These are phyloP conservation scores for Plagodis dolabraria DNA, from an alignment of 2,888 invertebrate genomes.

Conservation along the genomic window DNA sequence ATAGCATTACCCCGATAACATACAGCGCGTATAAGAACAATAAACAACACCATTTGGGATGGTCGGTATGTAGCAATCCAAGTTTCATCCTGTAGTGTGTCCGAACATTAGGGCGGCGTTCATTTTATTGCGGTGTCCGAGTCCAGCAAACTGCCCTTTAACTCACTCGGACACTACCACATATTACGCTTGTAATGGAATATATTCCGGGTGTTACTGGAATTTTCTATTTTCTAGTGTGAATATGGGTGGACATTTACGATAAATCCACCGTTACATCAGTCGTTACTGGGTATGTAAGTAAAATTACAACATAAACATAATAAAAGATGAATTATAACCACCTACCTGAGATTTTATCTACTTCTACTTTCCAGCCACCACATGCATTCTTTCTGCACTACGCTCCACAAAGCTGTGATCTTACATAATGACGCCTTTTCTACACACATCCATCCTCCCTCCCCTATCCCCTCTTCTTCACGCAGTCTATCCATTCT, in stretches of 20 bases:
- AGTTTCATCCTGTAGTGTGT: constrained; percentile 43
- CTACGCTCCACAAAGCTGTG: no score
- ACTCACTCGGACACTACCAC: constrained; percentile 43
- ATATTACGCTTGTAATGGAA: constrained; percentile 42
- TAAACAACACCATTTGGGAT: constrained; percentile 27
- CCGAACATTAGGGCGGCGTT: constrained; percentile 55
- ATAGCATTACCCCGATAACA: constrained; percentile 24
- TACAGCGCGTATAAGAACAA: constrained; percentile 19
- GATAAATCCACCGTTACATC: constrained; percentile 6
- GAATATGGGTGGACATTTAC: constrained; percentile 6
- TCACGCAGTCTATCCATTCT: no score
- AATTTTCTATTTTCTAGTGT: constrained; percentile 17
- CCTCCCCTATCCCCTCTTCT: no score
- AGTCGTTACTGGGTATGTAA: no score
- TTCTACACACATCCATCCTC: no score
- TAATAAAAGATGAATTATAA: no score
- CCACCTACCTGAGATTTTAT: no score
- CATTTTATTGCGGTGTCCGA: constrained; percentile 61
- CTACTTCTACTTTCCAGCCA: no score
- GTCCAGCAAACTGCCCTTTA: constrained; percentile 54
- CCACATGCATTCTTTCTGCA: no score
- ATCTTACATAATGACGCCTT: no score
- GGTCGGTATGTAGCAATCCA: constrained; percentile 33
- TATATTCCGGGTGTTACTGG: constrained; percentile 34
- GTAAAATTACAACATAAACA: no score